Conservation (phyloP, 2,113 vertebrate species). For the Erinaceus europaeus region DNA sequence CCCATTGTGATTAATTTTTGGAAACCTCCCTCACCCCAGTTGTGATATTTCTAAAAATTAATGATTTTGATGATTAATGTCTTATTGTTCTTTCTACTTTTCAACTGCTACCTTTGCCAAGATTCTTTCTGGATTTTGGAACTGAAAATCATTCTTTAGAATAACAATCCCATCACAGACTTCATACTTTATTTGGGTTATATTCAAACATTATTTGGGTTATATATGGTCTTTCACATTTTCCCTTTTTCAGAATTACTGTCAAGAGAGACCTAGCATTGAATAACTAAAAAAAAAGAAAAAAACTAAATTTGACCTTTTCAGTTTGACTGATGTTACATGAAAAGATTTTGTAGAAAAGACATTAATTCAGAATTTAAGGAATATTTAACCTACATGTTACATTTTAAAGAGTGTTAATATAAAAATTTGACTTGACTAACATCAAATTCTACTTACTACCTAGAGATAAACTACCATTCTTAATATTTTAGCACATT, state of each 20-base stretch:
- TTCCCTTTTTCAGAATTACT: background rate
- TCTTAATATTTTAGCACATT: slow-evolving; percentile 13
- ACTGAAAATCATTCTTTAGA: background rate
- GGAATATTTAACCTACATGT: background rate
- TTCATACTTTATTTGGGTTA: background rate
- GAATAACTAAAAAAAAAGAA: background rate
- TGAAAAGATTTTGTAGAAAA: slow-evolving; percentile 11
- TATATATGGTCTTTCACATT: background rate
- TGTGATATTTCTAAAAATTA: too few species aligned
- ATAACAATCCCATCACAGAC: background rate
- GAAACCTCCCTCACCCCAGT: too few species aligned
- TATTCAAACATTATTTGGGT: too few species aligned
- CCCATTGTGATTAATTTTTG: background rate
- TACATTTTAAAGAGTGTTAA: background rate
- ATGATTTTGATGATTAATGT: background rate
- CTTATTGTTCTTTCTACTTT: slow-evolving; percentile 15
- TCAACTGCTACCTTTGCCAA: background rate
- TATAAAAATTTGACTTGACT: background rate
- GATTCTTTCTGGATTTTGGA: background rate
- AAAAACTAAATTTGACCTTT: background rate
- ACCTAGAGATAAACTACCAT: background rate
- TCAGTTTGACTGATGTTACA: background rate
- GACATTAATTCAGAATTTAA: background rate
- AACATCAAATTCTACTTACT: background rate
- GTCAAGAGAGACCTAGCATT: background rate